These are phyloP conservation scores for Brachionus plicatilis DNA, from an alignment of 1,140 invertebrate genomes.

Conservation along the genomic window DNA sequence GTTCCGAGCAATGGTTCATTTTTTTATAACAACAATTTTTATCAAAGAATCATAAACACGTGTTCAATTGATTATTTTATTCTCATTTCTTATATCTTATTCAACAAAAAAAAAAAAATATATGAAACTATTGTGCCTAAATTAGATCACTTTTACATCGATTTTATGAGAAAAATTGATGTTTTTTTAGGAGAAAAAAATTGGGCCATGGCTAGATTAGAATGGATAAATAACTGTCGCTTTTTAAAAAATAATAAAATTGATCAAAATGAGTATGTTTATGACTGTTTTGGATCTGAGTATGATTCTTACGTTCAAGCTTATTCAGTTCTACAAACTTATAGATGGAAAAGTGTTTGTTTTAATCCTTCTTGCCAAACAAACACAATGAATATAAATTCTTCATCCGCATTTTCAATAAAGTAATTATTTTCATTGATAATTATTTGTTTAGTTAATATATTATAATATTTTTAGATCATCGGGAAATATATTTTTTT, in stretches of 20 bases:
- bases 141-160: not conserved
- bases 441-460: not conserved
- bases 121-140: not conserved
- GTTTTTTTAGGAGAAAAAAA: not conserved
- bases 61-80: slow-evolving; percentile 6
- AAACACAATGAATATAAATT: not conserved
- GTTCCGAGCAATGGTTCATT: not conserved
- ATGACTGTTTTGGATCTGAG: not conserved
- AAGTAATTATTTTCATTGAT: not conserved
- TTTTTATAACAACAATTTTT: not conserved
- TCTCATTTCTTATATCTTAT: not conserved
- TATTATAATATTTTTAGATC: not conserved
- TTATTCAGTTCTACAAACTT: not conserved
- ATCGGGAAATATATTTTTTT: not conserved
- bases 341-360: not conserved
- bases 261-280: not conserved
- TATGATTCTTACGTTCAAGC: not conserved
- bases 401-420: not conserved
- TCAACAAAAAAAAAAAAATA: not conserved
- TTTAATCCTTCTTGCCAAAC: not conserved
- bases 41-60: not conserved
- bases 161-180: not conserved
- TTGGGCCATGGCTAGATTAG: not conserved
- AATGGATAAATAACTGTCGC: not conserved
- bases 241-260: not conserved